Conservation (phyloP, 2,888 invertebrate genomes). For the Eumacrocentrus americanus region DNA sequence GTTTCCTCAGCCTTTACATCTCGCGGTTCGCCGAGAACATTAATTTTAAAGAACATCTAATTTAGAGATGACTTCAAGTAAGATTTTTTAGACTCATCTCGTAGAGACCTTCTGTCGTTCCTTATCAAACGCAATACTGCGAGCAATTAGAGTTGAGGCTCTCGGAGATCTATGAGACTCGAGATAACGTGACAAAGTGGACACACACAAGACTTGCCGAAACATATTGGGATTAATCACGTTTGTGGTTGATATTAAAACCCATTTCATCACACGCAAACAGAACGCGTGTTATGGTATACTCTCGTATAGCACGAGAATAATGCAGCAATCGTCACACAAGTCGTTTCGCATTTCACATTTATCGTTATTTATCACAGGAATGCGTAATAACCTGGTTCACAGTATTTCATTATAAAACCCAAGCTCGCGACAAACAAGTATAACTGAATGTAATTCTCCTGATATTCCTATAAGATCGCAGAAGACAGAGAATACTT, state of each 20-base stretch:
- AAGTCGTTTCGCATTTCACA: too few relatives aligned
- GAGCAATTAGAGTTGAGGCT: constrained; percentile 11
- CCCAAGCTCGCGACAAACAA: not conserved
- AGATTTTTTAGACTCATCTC: too few relatives aligned
- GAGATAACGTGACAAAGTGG: not conserved
- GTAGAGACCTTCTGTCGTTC: too few relatives aligned
- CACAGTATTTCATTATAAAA: not conserved
- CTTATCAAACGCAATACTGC: not conserved
- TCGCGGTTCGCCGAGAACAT: not conserved
- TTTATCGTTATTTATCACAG: too few relatives aligned
- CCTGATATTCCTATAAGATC: not conserved
- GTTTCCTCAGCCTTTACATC: not conserved
- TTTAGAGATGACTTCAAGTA: not conserved
- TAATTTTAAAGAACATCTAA: not conserved
- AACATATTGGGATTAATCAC: not conserved
- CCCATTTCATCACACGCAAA: not conserved
- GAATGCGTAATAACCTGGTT: not conserved
- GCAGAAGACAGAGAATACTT: constrained; percentile 14
- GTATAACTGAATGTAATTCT: constrained; percentile 19
- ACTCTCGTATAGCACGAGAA: not conserved
- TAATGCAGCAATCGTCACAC: not conserved
- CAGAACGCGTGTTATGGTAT: not conserved
- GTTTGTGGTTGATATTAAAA: not conserved
- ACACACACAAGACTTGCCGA: not conserved
- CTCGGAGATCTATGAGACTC: constrained; percentile 9